A percentile compares a stretch with the other conserved stretches of the same genome.
Conservation (phyloP, 1,140 invertebrate species). For the Neodiprion lecontei region DNA sequence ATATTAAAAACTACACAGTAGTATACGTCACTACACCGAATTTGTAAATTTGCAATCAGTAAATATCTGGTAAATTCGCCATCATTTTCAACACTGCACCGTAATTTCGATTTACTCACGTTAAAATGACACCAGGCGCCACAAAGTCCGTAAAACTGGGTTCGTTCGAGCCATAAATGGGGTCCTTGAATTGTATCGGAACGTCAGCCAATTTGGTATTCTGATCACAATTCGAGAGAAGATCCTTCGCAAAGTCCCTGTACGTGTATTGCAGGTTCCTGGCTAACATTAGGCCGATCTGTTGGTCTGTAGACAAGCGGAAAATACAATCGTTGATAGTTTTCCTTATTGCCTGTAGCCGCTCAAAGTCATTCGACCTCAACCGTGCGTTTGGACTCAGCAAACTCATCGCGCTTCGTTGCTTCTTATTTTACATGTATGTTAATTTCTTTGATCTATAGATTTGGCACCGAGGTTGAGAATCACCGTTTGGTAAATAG, state of each 20-base stretch:
- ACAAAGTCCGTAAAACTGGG: conserved; percentile 96
- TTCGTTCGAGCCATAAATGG: conserved; percentile 86
- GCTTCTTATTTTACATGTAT: not conserved
- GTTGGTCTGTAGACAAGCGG: conserved; percentile 73
- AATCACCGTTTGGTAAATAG: conserved; percentile 1
- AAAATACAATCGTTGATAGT: not conserved
- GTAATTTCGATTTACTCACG: conserved; percentile 69
- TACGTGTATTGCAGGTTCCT: conserved; percentile 82
- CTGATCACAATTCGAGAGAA: conserved; percentile 74
- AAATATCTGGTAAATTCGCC: not conserved
- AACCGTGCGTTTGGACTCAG: not conserved
- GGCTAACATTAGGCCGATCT: conserved; percentile 85
- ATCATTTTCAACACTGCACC: not conserved
- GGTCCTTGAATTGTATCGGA: conserved; percentile 81
- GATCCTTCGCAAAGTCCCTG: conserved; percentile 75
- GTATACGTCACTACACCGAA: too few relatives aligned
- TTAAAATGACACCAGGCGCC: conserved; percentile 92
- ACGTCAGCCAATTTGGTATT: conserved; percentile 83
- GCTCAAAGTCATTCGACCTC: not conserved
- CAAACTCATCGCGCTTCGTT: not conserved
- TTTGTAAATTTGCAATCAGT: too few relatives aligned
- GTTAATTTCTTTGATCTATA: not conserved
- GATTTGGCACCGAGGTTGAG: conserved; percentile 9
- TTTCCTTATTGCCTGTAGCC: not conserved
- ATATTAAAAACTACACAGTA: too few relatives aligned